A percentile compares a stretch with the other conserved stretches of the same genome.
phyloP scores from a whole-genome alignment of 2,888 invertebrate species.

The Heliconius charithonia region DNA sequence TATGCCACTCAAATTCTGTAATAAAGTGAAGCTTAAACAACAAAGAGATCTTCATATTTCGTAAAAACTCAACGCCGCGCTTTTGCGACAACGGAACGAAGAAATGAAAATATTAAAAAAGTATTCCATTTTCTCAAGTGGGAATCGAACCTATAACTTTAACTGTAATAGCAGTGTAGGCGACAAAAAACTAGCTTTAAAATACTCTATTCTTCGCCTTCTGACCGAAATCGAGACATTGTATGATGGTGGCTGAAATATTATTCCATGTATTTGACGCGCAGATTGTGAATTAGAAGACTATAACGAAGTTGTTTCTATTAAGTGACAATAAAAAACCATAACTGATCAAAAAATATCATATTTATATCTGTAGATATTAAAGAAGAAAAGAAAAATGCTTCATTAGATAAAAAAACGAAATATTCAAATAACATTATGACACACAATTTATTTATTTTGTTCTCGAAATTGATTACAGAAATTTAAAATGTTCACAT shows the following conservation, averaged over 20 bases:
- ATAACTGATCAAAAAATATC: neutral
- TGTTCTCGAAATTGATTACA: conserved; percentile 17
- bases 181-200: neutral
- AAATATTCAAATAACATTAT: neutral
- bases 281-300: no score
- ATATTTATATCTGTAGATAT: neutral
- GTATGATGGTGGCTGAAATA: no score
- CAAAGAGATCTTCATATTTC: no score
- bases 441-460: neutral
- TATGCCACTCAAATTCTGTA: no score
- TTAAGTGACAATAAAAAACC: neutral
- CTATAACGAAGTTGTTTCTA: no score
- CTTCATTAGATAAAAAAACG: neutral
- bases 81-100: no score
- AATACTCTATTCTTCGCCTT: neutral
- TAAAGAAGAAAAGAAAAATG: neutral
- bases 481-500: conserved; percentile 17
- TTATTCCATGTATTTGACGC: no score
- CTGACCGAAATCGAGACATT: no score
- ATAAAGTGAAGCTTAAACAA: no score
- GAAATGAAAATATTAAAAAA: no score
- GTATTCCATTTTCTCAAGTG: no score
- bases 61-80: no score
- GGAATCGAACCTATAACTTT: neutral
- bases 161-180: neutral